Percentiles rank a stretch among this genome's conserved stretches.
These are phyloP conservation scores for Myotis davidii DNA, from an alignment of 2,113 vertebrate species.

Conservation along the genomic window DNA sequence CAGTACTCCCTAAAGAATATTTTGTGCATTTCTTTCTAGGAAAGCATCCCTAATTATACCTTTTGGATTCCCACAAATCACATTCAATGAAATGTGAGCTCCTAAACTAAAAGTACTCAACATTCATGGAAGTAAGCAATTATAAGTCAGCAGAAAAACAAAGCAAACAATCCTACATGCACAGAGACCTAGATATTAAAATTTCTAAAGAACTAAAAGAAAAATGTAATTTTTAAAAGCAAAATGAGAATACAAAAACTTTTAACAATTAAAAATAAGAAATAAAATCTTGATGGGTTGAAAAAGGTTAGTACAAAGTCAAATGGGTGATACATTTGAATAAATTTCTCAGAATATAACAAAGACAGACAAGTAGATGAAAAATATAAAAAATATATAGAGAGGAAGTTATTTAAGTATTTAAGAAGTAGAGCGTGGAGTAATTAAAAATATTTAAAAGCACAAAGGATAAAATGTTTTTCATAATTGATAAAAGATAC, in stretches of 20 bases:
- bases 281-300: not conserved
- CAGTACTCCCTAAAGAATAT: not conserved
- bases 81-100: not conserved
- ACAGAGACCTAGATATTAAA: not conserved
- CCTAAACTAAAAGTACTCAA: not conserved
- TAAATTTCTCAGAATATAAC: not conserved
- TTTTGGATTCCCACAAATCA: not conserved
- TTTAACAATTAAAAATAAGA: not conserved
- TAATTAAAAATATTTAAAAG: not conserved
- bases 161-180: not conserved
- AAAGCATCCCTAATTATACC: not conserved
- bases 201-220: not conserved
- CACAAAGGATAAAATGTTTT: not conserved
- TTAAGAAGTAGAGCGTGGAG: not conserved
- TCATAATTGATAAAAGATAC: not conserved
- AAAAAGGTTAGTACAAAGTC: not conserved
- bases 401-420: not conserved
- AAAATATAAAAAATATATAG: not conserved
- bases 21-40: not conserved
- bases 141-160: not conserved
- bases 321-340: not conserved
- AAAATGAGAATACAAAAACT: not conserved
- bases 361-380: not conserved
- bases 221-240: conserved; percentile 26
- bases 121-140: not conserved